phyloP scores from a whole-genome alignment of 2,797 vertebrate species.

The Iguana delicatissima region DNA sequence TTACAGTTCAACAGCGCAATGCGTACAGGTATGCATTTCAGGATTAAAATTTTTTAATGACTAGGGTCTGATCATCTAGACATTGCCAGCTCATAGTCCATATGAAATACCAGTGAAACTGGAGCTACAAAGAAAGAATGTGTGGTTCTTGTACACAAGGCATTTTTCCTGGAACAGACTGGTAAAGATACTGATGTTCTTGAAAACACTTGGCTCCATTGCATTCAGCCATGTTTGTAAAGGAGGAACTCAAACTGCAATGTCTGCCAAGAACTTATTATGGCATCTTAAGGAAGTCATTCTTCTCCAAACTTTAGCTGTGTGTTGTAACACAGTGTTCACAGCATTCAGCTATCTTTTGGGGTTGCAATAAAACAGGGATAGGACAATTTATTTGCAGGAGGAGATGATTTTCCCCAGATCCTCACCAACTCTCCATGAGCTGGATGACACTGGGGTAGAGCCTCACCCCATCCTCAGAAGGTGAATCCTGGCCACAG shows the following conservation, averaged over 20 bases:
- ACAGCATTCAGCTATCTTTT: background rate
- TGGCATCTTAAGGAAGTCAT: background rate
- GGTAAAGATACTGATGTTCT: background rate
- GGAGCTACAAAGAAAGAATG: background rate
- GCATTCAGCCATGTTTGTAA: background rate
- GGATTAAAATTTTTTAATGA: background rate
- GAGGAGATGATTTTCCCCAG: no score
- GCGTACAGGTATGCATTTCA: background rate
- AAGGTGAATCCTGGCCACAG: no score
- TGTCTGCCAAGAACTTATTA: background rate
- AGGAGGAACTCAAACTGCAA: background rate
- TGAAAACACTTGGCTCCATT: no score
- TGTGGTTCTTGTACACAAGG: background rate
- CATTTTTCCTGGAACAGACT: no score
- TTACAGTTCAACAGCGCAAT: background rate
- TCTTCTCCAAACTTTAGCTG: background rate
- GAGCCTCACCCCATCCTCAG: no score
- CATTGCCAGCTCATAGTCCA: background rate
- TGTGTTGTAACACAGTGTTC: background rate
- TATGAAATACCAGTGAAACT: background rate
- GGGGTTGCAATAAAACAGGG: background rate
- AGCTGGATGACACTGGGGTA: no score
- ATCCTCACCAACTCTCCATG: no score
- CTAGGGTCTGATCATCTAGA: background rate
- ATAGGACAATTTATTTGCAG: no score